Evolutionary conservation across 2,113 vertebrate species (phyloP).

Genomic region (Telmatochromis brachygnathus): DNA sequence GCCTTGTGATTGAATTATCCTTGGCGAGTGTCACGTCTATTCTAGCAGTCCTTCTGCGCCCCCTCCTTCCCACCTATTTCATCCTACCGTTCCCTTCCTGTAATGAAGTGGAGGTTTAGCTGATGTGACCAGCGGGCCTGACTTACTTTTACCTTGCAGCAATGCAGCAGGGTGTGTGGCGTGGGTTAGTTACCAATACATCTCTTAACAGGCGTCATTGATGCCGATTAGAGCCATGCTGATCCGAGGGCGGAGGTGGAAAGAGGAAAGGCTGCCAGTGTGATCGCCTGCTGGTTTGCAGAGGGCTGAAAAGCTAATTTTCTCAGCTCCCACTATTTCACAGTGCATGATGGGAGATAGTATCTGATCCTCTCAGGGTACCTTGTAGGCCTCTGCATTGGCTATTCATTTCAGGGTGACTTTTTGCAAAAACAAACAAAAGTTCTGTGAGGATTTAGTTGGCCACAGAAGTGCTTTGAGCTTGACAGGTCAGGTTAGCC

Average conservation of each 20-base stretch:
- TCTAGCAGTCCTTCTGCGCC: background rate
- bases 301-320: constrained; percentile 39
- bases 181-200: constrained; percentile 22
- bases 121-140: constrained; percentile 9
- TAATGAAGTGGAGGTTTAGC: constrained; percentile 11
- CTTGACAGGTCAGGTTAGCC: background rate
- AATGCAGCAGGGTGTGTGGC: background rate
- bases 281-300: constrained; percentile 9
- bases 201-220: constrained; percentile 3
- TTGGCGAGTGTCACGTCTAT: constrained; percentile 30
- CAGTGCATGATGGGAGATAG: constrained; percentile 45
- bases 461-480: background rate
- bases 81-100: background rate
- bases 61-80: background rate
- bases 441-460: background rate
- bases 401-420: background rate
- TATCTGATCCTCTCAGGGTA: constrained; percentile 10
- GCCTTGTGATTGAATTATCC: constrained; percentile 57
- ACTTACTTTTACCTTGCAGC: constrained; percentile 16
- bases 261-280: constrained; percentile 2
- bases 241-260: constrained; percentile 31
- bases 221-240: constrained; percentile 40
- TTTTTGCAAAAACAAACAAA: background rate
- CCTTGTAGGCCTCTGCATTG: background rate
- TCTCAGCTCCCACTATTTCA: constrained; percentile 37